Percentiles rank a stretch among this genome's conserved stretches.
Evolutionary conservation across 2,888 invertebrate genomes (phyloP).

Genomic region (Cheilosia impressa): DNA sequence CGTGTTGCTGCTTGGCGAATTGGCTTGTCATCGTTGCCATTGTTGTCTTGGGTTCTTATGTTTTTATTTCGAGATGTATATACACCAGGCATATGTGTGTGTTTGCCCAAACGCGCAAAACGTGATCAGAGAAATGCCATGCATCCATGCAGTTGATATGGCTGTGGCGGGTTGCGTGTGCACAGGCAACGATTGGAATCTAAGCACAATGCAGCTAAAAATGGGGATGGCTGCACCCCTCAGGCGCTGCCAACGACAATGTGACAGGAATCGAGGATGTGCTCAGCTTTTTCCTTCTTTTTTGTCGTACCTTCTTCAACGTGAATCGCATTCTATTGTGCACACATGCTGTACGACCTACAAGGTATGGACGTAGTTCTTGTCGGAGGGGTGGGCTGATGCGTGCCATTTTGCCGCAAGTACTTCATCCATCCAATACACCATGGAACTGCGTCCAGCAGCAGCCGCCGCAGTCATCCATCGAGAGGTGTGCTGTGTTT

Average conservation of each 20-base stretch:
- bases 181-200: slow-evolving; percentile 37
- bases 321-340: slow-evolving; percentile 45
- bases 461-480: background rate
- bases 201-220: slow-evolving; percentile 49
- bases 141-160: slow-evolving; percentile 27
- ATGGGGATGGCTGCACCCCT: slow-evolving; percentile 60
- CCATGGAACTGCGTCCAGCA: slow-evolving; percentile 14
- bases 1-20: slow-evolving; percentile 29
- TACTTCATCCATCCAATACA: slow-evolving; percentile 53
- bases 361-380: background rate
- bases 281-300: slow-evolving; percentile 40
- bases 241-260: slow-evolving; percentile 52
- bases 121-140: slow-evolving; percentile 58
- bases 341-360: slow-evolving; percentile 7
- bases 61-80: background rate
- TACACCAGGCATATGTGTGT: background rate
- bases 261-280: slow-evolving; percentile 68
- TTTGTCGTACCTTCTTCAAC: slow-evolving; percentile 30
- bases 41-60: slow-evolving; percentile 4
- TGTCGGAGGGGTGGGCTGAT: background rate
- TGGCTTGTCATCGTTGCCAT: slow-evolving; percentile 47
- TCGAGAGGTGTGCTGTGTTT: slow-evolving; percentile 23
- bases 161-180: slow-evolving; percentile 43
- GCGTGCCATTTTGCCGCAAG: slow-evolving; percentile 64
- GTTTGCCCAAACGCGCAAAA: slow-evolving; percentile 37